A percentile compares a stretch with the other conserved stretches of the same genome.
These are phyloP conservation scores for Hermaeophaga mercurialis DNA, from an alignment of 2,888 invertebrate genomes.

Conservation along the genomic window DNA sequence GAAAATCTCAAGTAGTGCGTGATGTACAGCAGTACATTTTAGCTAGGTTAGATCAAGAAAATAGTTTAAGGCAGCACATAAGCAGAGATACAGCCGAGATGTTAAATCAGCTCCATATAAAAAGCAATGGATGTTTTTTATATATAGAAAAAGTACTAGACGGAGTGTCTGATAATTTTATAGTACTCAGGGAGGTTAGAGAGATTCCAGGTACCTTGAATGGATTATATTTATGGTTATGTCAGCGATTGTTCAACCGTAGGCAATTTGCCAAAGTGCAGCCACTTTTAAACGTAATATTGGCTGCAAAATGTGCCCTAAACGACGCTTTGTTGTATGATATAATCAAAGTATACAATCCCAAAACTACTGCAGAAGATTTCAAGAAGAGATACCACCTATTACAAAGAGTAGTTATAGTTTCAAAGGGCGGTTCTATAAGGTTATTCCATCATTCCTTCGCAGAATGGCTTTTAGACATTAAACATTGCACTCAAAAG, in stretches of 20 bases:
- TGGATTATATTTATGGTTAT: slow-evolving; percentile 93
- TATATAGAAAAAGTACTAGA: slow-evolving; percentile 87
- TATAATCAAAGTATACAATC: slow-evolving; percentile 80
- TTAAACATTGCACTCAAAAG: slow-evolving; percentile 96
- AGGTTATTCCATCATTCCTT: slow-evolving; percentile 93
- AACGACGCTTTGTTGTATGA: slow-evolving; percentile 81
- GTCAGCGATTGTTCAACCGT: slow-evolving; percentile 88
- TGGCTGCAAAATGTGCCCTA: slow-evolving; percentile 86
- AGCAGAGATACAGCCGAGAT: slow-evolving; percentile 93
- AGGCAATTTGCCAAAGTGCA: slow-evolving; percentile 87
- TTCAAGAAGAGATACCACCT: slow-evolving; percentile 79
- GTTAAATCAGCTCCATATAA: slow-evolving; percentile 92
- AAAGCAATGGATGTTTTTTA: slow-evolving; percentile 91
- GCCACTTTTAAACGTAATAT: slow-evolving; percentile 81
- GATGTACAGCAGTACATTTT: slow-evolving; percentile 96
- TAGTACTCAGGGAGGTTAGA: slow-evolving; percentile 86
- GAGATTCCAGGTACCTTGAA: slow-evolving; percentile 95
- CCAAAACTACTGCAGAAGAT: slow-evolving; percentile 77
- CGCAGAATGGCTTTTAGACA: slow-evolving; percentile 92
- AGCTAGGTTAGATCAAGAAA: slow-evolving; percentile 86
- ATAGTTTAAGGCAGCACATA: slow-evolving; percentile 84
- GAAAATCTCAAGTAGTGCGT: slow-evolving; percentile 87
- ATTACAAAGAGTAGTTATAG: slow-evolving; percentile 67
- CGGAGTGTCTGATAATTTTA: slow-evolving; percentile 91
- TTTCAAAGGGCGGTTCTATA: slow-evolving; percentile 65